phyloP scores from a whole-genome alignment of 2,113 vertebrate species.

The Dascyllus trimaculatus region DNA sequence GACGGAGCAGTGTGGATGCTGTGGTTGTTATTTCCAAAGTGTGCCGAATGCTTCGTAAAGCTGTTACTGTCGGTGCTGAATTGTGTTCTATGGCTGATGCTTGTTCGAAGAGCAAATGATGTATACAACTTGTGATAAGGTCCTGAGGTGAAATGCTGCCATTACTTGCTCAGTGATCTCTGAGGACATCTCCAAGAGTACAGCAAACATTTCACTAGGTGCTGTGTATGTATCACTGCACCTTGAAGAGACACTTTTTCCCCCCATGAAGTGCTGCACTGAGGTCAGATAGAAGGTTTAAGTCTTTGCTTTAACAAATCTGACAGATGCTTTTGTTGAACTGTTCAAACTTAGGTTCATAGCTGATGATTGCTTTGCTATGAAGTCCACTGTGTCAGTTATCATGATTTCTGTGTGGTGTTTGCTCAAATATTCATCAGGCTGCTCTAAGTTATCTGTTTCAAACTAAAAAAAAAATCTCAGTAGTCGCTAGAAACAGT shows the following conservation, averaged over 20 bases:
- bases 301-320: not conserved
- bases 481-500: slow-evolving; percentile 14
- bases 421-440: slow-evolving; percentile 18
- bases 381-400: not conserved
- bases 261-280: not conserved
- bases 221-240: not conserved
- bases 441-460: slow-evolving; percentile 16
- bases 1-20: not conserved
- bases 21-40: slow-evolving; percentile 6
- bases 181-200: not conserved
- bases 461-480: slow-evolving; percentile 17
- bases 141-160: slow-evolving; percentile 15
- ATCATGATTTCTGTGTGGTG: not conserved
- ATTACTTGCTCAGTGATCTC: not conserved
- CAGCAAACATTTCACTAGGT: slow-evolving; percentile 1
- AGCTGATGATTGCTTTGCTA: not conserved
- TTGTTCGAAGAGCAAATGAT: not conserved
- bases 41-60: not conserved
- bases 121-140: slow-evolving; percentile 14
- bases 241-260: not conserved
- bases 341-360: not conserved
- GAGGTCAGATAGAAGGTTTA: slow-evolving; percentile 18
- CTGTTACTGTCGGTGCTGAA: slow-evolving; percentile 3
- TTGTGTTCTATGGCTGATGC: slow-evolving; percentile 11
- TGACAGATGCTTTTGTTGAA: slow-evolving; percentile 5